Evolutionary conservation across 1,140 invertebrate genomes (phyloP), one percentile per base, ranked within the genome.

Genomic region (Orius insidiosus): DNA sequence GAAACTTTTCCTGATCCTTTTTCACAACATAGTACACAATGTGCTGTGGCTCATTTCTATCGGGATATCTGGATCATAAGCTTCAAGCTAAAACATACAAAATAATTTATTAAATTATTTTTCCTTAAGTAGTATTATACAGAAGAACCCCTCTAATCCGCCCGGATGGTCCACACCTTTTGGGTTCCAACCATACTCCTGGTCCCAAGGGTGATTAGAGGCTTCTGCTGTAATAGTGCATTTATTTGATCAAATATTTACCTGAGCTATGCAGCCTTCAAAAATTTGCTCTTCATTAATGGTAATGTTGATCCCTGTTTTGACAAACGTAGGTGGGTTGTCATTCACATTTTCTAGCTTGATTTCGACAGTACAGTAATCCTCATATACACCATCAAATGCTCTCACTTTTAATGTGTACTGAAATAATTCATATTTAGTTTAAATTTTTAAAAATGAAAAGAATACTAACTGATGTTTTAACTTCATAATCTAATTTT

Each of bases 41-140:
- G 50, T 78, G 72, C 58, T 87, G 84, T 50, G 78, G 71, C 0
- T 70, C 75, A 18, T 60, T 72, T 38, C 75, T 67, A 58, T 87
- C 71, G 71, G 73, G 38, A 86, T 82, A 59, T 89, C 85, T 0
- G 85, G 85, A 64, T 89, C 85, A 58, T 80, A 85, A 2, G 85
- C 85, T 64, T 67, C 72, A 53, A 75, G 67, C 74, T 77, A 36
- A 33, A 50, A 55, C 24, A 24, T 7, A 24, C 24, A 24, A 24
- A 24, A 24, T 4, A 24, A 24, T n/a, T n/a, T n/a, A n/a, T n/a
- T n/a, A n/a, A n/a, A n/a, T n/a, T n/a, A n/a, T n/a, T n/a, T n/a
- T n/a, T n/a, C n/a, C n/a, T n/a, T n/a, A n/a, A n/a, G n/a, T n/a
- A n/a, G n/a, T n/a, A n/a, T n/a, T n/a, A n/a, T n/a, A n/a, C 32